Percentiles rank a stretch among this genome's conserved stretches.
phyloP scores from a whole-genome alignment of 2,113 vertebrate species.

The Pipa parva region DNA sequence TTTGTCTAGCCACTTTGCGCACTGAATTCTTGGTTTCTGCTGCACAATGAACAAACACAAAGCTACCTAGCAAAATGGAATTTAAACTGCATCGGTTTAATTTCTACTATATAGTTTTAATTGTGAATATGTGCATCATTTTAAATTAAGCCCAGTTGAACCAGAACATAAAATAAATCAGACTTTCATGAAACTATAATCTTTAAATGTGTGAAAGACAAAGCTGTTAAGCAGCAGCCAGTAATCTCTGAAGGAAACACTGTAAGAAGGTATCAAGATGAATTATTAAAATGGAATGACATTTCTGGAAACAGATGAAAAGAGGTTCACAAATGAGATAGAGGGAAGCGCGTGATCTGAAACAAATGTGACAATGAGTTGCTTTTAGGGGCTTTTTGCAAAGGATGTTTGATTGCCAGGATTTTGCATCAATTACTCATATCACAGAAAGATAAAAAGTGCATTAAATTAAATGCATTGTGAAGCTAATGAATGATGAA shows the following conservation, averaged over 20 bases:
- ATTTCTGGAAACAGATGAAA: constrained; percentile 47
- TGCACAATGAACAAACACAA: background rate
- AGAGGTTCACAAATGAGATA: constrained; percentile 43
- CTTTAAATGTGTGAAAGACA: constrained; percentile 35
- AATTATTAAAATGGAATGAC: constrained; percentile 55
- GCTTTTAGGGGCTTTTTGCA: constrained; percentile 48
- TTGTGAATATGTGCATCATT: background rate
- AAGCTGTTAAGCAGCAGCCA: constrained; percentile 42
- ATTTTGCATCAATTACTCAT: constrained; percentile 54
- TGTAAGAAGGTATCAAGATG: constrained; percentile 50
- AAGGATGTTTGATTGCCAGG: constrained; percentile 46
- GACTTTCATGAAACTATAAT: constrained; percentile 4
- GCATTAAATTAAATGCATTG: constrained; percentile 56
- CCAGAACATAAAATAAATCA: background rate
- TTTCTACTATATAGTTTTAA: background rate
- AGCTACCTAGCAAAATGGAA: background rate
- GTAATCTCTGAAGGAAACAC: constrained; percentile 46
- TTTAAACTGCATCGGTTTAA: no score
- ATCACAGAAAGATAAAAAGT: constrained; percentile 56
- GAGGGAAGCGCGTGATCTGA: constrained; percentile 47
- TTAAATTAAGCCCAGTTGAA: background rate
- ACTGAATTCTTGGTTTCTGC: no score
- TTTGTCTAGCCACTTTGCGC: no score
- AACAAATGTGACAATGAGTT: constrained; percentile 54
- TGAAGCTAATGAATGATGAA: constrained; percentile 38